Base-by-base conservation (phyloP, 2,113 vertebrate genomes). In the Crotalus horridus region DNA sequence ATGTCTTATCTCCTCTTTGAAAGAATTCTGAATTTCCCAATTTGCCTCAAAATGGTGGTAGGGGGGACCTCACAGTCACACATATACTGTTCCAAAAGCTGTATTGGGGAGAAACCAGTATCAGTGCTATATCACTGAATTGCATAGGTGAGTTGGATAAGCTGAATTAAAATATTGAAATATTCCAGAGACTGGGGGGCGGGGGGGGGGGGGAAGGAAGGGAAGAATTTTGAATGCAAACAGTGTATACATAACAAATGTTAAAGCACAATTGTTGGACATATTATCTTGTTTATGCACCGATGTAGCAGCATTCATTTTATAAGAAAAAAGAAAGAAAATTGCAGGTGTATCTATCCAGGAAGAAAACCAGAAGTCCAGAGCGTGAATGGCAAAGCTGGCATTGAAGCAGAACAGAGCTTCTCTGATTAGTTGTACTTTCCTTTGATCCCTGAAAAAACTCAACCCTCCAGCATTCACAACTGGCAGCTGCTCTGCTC, bases 401-500 rank as follows among this genome's bases (percentile, higher is more conserved):
- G 92, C 94, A 95, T 89, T 61, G 85, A 87, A 90, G n/a, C 48
- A 92, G 56, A n/a, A 46, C 46, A 81, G 20, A 51, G n/a, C 17
- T 54, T 69, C 85, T 88, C 51, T 43, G 29, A 20, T 91, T 17
- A 93, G 91, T 86, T 94, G 54, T 93, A 64, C 92, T 85, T 92
- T 81, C 53, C 55, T 48, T 91, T 43, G 87, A 8, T 81, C 61
- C 93, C 12, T 7, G 93, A 93, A 92, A 93, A 94, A 96, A 94
- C 91, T 88, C 93, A 90, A n/a, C 48, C 53, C 92, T 96, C 92
- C 58, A 94, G 89, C 91, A 93, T 93, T 95, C 94, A 96, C 94
- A 96, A 94, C 93, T 94, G 94, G 93, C 94, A 96, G 94, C 93
- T 93, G 58, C 95, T 90, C 96, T 96, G 95, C 90, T 96, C 95